These are phyloP conservation scores for Drosophila kikkawai DNA, from an alignment of 1,140 invertebrate species.

Conservation along the genomic window DNA sequence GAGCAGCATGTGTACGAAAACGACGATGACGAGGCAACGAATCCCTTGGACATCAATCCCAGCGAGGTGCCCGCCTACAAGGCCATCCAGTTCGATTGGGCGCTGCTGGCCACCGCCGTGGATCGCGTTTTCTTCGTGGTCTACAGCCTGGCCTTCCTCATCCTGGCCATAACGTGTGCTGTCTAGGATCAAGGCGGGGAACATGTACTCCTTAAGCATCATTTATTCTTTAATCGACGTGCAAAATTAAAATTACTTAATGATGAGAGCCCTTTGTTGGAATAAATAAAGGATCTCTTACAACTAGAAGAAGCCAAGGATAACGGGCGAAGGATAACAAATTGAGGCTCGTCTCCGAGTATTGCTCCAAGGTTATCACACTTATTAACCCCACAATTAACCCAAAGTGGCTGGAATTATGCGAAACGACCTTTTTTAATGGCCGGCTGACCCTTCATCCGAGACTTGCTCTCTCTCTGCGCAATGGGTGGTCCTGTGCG, in stretches of 20 bases:
- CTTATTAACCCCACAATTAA: slow-evolving; percentile 73
- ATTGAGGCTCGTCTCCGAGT: slow-evolving; percentile 55
- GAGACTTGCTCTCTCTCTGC: slow-evolving; percentile 25
- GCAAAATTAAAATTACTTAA: slow-evolving; percentile 67
- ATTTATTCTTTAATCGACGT: slow-evolving; percentile 46
- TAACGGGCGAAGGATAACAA: slow-evolving; percentile 63
- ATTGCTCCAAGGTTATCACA: slow-evolving; percentile 71
- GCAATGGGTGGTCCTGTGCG: slow-evolving; percentile 70
- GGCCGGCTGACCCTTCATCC: slow-evolving; percentile 21
- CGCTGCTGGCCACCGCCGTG: slow-evolving; percentile 87
- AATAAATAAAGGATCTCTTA: slow-evolving; percentile 46
- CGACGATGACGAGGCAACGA: slow-evolving; percentile 72
- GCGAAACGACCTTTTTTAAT: slow-evolving; percentile 69
- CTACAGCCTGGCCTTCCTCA: slow-evolving; percentile 85
- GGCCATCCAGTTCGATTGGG: slow-evolving; percentile 87
- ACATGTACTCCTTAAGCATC: slow-evolving; percentile 21
- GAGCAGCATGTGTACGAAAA: slow-evolving; percentile 83
- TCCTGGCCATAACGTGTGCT: slow-evolving; percentile 86
- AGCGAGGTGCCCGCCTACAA: slow-evolving; percentile 82
- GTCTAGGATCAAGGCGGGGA: slow-evolving; percentile 57
- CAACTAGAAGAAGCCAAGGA: slow-evolving; percentile 35
- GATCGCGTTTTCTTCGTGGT: slow-evolving; percentile 87
- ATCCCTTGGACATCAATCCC: slow-evolving; percentile 71
- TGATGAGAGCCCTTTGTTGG: slow-evolving; percentile 34
- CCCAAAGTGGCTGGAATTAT: slow-evolving; percentile 72